A percentile compares a stretch with the other conserved stretches of the same genome.
Evolutionary conservation across 2,888 invertebrate genomes (phyloP).

Genomic region (Himalopsyche kuldschensis): DNA sequence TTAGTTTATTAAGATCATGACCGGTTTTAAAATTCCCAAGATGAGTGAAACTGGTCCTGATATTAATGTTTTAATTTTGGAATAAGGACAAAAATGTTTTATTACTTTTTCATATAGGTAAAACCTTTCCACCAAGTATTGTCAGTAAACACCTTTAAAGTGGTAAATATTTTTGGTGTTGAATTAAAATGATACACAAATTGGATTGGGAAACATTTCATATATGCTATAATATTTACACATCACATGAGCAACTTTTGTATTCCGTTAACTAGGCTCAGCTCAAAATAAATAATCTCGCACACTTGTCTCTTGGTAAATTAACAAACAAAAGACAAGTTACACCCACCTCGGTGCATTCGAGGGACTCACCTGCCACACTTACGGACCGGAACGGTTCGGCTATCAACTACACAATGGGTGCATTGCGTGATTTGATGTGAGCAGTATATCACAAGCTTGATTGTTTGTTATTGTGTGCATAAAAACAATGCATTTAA

Average conservation of each 20-base stretch:
- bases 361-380: slow-evolving; percentile 2
- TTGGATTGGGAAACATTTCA: too few relatives aligned
- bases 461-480: background rate
- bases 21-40: too few relatives aligned
- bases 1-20: too few relatives aligned
- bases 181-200: too few relatives aligned
- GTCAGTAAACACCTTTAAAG: too few relatives aligned
- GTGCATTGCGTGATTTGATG: background rate
- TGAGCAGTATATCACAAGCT: background rate
- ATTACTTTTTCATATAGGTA: too few relatives aligned
- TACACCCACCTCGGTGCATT: slow-evolving; percentile 13
- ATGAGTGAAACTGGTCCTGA: too few relatives aligned
- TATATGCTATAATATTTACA: too few relatives aligned
- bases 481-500: background rate
- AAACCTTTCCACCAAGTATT: too few relatives aligned
- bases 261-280: background rate
- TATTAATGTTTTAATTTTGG: too few relatives aligned
- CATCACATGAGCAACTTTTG: background rate
- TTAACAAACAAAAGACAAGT: slow-evolving; percentile 27
- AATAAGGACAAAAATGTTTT: too few relatives aligned
- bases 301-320: slow-evolving; percentile 22
- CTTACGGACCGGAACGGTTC: background rate
- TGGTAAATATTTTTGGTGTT: too few relatives aligned
- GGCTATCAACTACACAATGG: background rate
- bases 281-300: background rate